Evolutionary conservation across 2,797 vertebrate species (phyloP).

Genomic region (Ceryle rudis): DNA sequence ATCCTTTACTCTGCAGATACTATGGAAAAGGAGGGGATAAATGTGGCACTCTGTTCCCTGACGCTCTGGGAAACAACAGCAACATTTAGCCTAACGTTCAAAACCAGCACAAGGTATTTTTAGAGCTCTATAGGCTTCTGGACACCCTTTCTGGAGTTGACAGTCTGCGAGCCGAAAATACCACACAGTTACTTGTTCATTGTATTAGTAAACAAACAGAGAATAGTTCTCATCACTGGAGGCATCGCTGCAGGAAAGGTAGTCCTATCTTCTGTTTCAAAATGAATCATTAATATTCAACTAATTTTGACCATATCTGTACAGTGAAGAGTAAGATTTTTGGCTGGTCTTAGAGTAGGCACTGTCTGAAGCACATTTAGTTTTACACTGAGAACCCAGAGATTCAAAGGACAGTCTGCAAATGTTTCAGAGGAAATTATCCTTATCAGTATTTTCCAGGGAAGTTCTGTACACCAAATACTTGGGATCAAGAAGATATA

Average conservation of each 20-base stretch:
- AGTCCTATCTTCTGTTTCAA: background rate
- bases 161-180: background rate
- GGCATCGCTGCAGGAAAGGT: background rate
- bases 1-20: background rate
- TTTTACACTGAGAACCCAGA: background rate
- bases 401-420: background rate
- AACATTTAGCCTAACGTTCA: background rate
- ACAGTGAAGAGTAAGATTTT: background rate
- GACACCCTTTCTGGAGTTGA: background rate
- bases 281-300: background rate
- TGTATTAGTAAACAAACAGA: background rate
- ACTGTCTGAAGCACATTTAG: constrained; percentile 32
- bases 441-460: background rate
- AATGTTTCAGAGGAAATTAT: background rate
- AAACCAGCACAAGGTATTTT: background rate
- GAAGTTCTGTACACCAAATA: background rate
- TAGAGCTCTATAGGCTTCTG: background rate
- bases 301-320: background rate
- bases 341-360: background rate
- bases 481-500: background rate
- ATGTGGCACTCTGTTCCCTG: background rate
- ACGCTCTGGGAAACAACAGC: background rate
- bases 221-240: background rate
- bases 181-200: background rate
- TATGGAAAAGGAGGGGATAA: background rate